These are phyloP conservation scores for Rhodophaea formosa DNA, from an alignment of 2,888 invertebrate species.

Conservation along the genomic window DNA sequence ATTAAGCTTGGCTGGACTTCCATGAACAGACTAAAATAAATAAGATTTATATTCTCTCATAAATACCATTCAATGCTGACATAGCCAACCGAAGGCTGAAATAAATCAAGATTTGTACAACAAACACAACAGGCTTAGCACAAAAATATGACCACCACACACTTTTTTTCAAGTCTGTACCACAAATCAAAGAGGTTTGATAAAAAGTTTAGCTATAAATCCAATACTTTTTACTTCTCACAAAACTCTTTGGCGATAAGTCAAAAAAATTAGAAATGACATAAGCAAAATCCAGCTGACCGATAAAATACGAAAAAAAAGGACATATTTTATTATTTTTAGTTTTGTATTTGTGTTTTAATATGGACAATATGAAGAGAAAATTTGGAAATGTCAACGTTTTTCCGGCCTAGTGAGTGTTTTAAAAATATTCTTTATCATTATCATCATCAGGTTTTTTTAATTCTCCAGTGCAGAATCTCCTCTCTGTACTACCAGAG, in stretches of 20 bases:
- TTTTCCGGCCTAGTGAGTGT: conserved; percentile 5
- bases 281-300: conserved; percentile 2
- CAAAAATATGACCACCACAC: not conserved
- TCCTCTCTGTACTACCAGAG: too few relatives aligned
- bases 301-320: conserved; percentile 8
- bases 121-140: not conserved
- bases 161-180: too few relatives aligned
- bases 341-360: conserved; percentile 6
- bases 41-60: not conserved
- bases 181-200: not conserved
- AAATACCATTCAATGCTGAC: not conserved
- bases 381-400: not conserved
- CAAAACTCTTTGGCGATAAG: not conserved
- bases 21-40: not conserved
- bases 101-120: not conserved
- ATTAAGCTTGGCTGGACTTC: too few relatives aligned
- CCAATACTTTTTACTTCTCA: not conserved
- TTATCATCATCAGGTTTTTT: not conserved
- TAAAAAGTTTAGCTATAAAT: conserved; percentile 2
- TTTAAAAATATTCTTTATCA: not conserved
- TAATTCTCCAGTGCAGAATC: too few relatives aligned
- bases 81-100: not conserved
- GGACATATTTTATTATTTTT: conserved; percentile 1
- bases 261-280: conserved; percentile 4
- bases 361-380: not conserved